These are phyloP conservation scores for Chaetogeoica ovagalla DNA, from an alignment of 2,888 invertebrate genomes.

Conservation along the genomic window DNA sequence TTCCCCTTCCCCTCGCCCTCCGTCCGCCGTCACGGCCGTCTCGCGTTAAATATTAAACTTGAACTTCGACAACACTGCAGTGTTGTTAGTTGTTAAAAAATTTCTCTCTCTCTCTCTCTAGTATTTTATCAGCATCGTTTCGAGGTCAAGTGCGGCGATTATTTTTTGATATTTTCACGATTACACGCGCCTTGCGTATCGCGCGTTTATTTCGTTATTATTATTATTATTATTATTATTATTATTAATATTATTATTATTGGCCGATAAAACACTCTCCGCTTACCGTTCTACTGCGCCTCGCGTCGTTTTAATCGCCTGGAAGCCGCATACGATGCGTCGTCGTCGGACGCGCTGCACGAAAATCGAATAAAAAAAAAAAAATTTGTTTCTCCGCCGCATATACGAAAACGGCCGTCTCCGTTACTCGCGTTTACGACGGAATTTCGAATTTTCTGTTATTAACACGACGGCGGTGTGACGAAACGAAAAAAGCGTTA, in stretches of 20 bases:
- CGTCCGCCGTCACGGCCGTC: slow-evolving; percentile 29
- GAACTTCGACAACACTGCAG: slow-evolving; percentile 40
- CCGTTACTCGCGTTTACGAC: too few species aligned
- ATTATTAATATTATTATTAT: neutral
- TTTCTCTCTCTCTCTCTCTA: slow-evolving; percentile 8
- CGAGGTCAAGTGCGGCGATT: slow-evolving; percentile 30
- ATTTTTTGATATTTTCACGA: neutral
- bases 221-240: neutral
- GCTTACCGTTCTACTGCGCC: too few species aligned
- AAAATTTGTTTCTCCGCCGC: too few species aligned
- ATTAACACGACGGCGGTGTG: too few species aligned
- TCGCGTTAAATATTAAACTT: slow-evolving; percentile 43
- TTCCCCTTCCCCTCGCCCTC: neutral
- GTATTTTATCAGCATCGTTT: slow-evolving; percentile 25
- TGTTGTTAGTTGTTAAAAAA: slow-evolving; percentile 7
- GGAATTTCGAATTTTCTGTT: too few species aligned
- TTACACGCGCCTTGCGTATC: neutral
- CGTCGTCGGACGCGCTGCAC: too few species aligned
- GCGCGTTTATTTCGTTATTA: neutral
- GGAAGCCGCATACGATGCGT: too few species aligned
- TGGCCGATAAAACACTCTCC: too few species aligned
- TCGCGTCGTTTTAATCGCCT: too few species aligned
- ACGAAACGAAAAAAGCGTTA: neutral
- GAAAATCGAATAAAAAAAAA: too few species aligned
- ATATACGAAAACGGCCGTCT: too few species aligned